Conservation (phyloP, 2,888 invertebrate species). For the Meandrusa payeni region DNA sequence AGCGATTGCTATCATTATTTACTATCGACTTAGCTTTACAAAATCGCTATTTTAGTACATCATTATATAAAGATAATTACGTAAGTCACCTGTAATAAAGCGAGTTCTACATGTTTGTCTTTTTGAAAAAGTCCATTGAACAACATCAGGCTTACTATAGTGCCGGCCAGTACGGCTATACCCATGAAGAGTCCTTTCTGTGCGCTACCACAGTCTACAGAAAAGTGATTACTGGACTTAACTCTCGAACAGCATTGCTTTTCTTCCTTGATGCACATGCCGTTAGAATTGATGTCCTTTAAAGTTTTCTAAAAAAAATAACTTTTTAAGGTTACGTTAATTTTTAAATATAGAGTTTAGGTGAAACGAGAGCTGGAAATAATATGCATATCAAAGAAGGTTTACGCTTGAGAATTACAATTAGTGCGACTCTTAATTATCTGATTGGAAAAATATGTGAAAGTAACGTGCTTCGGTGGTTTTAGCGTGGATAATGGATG, state of each 20-base stretch:
- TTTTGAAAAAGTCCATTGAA: slow-evolving; percentile 84
- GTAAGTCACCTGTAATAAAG: slow-evolving; percentile 80
- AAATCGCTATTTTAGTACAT: too few relatives aligned
- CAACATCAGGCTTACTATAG: slow-evolving; percentile 85
- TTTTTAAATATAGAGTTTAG: slow-evolving; percentile 27
- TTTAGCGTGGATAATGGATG: too few relatives aligned
- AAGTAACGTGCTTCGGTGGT: too few relatives aligned
- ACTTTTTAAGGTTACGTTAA: background rate
- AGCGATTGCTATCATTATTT: too few relatives aligned
- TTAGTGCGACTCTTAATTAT: too few relatives aligned
- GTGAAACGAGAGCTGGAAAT: too few relatives aligned
- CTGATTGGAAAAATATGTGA: too few relatives aligned
- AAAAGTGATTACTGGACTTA: slow-evolving; percentile 78
- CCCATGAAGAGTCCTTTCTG: slow-evolving; percentile 85
- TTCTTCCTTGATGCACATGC: slow-evolving; percentile 27
- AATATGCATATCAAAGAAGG: too few relatives aligned
- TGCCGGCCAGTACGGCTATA: slow-evolving; percentile 84
- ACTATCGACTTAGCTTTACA: too few relatives aligned
- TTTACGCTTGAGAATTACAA: too few relatives aligned
- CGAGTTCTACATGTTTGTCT: slow-evolving; percentile 75
- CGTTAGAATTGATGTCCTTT: slow-evolving; percentile 31
- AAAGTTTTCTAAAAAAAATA: slow-evolving; percentile 40
- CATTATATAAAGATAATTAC: too few relatives aligned
- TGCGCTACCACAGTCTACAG: slow-evolving; percentile 87
- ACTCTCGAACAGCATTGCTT: slow-evolving; percentile 51